Evolutionary conservation across 30 jellyfish, hydroid and myxozoan genomes (phyloP), one percentile per base, ranked within the genome.

Genomic region (Aurelia sp.): DNA sequence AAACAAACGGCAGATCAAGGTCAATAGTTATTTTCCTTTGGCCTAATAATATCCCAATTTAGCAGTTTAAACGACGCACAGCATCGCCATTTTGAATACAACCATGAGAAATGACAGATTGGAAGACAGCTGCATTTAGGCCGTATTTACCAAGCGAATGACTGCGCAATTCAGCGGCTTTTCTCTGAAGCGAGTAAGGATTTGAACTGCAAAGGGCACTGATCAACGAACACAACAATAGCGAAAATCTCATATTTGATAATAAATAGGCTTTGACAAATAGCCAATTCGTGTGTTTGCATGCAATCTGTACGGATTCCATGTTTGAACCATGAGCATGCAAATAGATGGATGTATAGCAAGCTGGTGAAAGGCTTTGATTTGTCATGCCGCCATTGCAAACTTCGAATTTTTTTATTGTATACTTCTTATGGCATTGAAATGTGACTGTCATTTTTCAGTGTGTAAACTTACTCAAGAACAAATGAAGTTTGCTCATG

Each of bases 341-440:
- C 33, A 77, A 77, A 77, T 64, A 77, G 63, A 77, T 63, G 9
- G 44, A 33, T 8, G 63, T 35, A 57, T 77, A 24, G 78, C 88
- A 60, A 77, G 88, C 88, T 40, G 88, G 79, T 61, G 88, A 65
- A 55, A 77, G 63, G 61, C 78, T 51, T 31, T 47, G 68, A 16
- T 19, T 60, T 47, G 8, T 53, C 88, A 62, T 21, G 88, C 88
- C 88, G 88, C 35, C 78, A 61, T 51, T 63, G 60, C 78, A 12
- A 58, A 59, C 62, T 18, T 62, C 77, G 65, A 79, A 31, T 19
- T 31, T 44, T 27, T 44, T 44, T 44, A 44, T 44, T 44, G 55
- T 44, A 44, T 5, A 44, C 55, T 44, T 44, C 55, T 44, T 44
- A 44, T 75, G 59, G 30, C 86, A 8, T 75, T 57, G 60, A 44